Evolutionary conservation across 2,888 invertebrate species (phyloP).

Genomic region (Caenorhabditis sp.): DNA sequence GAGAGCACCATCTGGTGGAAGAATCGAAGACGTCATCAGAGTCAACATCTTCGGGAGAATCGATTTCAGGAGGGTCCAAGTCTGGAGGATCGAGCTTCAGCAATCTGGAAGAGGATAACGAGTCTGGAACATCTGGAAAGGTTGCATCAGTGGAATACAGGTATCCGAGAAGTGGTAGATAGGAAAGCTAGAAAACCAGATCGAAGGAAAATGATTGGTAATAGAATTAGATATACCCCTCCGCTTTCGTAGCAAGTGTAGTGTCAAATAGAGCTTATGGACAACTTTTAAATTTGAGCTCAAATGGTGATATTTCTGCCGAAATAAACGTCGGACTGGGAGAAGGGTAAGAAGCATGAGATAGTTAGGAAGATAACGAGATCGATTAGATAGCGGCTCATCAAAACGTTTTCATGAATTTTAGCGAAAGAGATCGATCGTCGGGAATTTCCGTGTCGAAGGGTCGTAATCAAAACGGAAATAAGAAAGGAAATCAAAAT

Average conservation of each 20-base stretch:
- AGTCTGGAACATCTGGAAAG: background rate
- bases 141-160: constrained; percentile 30
- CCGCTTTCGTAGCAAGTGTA: background rate
- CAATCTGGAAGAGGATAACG: constrained; percentile 48
- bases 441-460: constrained; percentile 6
- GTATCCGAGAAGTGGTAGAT: constrained; percentile 11
- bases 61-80: constrained; percentile 16
- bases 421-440: constrained; percentile 27
- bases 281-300: constrained; percentile 11
- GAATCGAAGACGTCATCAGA: constrained; percentile 16
- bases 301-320: constrained; percentile 40
- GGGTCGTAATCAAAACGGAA: constrained; percentile 16
- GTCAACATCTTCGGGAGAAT: constrained; percentile 11
- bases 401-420: constrained; percentile 1
- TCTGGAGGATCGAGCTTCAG: constrained; percentile 51
- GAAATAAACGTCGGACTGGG: constrained; percentile 50
- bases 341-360: constrained; percentile 60
- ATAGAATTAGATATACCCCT: background rate
- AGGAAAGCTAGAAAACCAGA: background rate
- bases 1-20: constrained; percentile 39
- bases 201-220: background rate
- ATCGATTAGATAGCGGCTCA: background rate
- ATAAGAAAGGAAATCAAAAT: constrained; percentile 14
- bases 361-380: constrained; percentile 28
- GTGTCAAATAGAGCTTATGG: background rate